Evolutionary conservation across 2,797 vertebrate species (phyloP), one percentile per base, ranked within the genome.

Genomic region (Dromococcyx pavoninus): DNA sequence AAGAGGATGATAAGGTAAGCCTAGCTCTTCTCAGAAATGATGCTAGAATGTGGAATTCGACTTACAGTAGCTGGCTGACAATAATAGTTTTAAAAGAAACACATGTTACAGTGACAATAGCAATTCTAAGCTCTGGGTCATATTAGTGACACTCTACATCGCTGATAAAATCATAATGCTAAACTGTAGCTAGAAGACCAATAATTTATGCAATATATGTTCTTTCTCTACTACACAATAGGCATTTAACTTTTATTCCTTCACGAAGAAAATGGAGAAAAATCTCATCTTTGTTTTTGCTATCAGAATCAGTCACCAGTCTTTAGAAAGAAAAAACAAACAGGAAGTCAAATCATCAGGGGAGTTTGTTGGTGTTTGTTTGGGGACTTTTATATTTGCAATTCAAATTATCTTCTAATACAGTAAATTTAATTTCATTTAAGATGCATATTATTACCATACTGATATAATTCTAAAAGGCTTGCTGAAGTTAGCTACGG

Each of bases 41-140:
- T 73, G 66, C 72, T 92, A 90, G 72, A 82, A 94, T 86, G 79
- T 65, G 62, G 58, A 85, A 95, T 51, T 77, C 79, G 74, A 77
- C 85, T 92, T 93, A 69, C 62, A 92, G 89, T 56, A 88, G 79
- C 51, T 91, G 51, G 62, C 65, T 91, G 62, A 92, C 74, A 90
- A 75, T 46, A 94, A 91, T 1, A 86, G 32, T 83, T 93, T 93
- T 85, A 93, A 88, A 94, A 94, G 78, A 92, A 94, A 93, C 76
- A 89, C 73, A 93, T 81, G 78, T 89, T 92, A 86, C 13, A 80
- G 79, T 53, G 85, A 92, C 83, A 96, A 93, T 33, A 94, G 81
- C 56, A 94, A 89, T 53, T 88, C 94, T 87, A 97, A 92, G 54
- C 80, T 94, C 91, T 94, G 88, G 70, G 91, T 91, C 90, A 54